Evolutionary conservation across 1,140 invertebrate genomes (phyloP), one percentile per base, ranked within the genome.

Genomic region (Kradibia gibbosae): DNA sequence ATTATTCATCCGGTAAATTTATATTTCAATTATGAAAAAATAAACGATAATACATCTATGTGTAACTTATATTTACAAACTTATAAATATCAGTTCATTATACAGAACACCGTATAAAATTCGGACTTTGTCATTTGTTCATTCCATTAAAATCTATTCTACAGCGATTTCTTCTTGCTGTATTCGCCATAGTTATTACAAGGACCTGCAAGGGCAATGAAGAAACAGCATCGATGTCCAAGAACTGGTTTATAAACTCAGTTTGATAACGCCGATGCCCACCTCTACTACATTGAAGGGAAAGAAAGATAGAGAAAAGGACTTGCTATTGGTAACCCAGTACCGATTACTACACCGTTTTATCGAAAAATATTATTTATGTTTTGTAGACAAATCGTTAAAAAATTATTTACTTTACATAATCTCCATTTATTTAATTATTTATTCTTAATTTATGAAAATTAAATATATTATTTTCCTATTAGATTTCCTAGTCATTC

Each of bases 191-290:
- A 74, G 72, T 55, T 74, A 57, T 74, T 39, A 36, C 50, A 74
- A 74, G n/a, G 31, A 55, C 13, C 50, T 74, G 50, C 50, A 57
- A 55, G 45, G 13, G 36, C n/a, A 76, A 8, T 34, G 20, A 22
- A 36, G 48, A 39, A 39, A 36, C 31, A 42, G 48, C 28, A 20
- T 42, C 11, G 70, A 73, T 36, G 78, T n/a, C 28, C 70, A 55
- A 80, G 72, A 80, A 80, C 79, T 80, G 79, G 79, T 80, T 80
- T 80, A 67, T 45, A 74, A 60, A 62, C 53, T 42, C 55, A 31
- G 62, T 28, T 65, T 80, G 72, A 80, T 75, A 80, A 80, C 53
- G 78, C 70, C 36, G 72, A 80, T 42, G 78, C 70, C 36, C 77
- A 28, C 45, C 62, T 67, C 15, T 67, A 8, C 74, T 65, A 22